Base-by-base conservation (phyloP, 2,797 vertebrate genomes). In the Erithacus rubecula region DNA sequence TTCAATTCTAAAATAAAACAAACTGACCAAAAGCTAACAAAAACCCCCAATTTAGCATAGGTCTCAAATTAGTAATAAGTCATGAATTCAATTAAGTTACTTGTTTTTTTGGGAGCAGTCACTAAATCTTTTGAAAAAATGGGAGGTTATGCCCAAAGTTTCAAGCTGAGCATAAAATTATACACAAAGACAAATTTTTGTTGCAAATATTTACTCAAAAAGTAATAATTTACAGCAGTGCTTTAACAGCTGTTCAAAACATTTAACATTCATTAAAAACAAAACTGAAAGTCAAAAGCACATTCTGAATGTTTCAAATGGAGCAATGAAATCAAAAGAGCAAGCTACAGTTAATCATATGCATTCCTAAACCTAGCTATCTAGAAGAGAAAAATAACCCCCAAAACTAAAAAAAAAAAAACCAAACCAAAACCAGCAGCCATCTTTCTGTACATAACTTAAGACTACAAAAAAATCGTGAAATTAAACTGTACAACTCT, bases 121-220 rank as follows among this genome's bases (percentile, higher is more conserved):
- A 71, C 32, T 37, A 53, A 58, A 46, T 29, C 7, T 56, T 62
- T 67, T 30, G 10, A 0, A 60, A 63, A 60, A 27, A 29, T 1
- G 30, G 51, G 22, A 65, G 19, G 34, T 17, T 60, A 80, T 13
- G 32, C 19, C 65, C 44, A n/a, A 96, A 87, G 32, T 90, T 85
- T 64, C 37, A 95, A 95, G 43, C 56, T 93, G 58, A 96, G 95
- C 93, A 97, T 75, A 94, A 96, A 97, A 97, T 97, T 94, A 97
- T 90, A 78, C 88, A 95, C 91, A 69, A 94, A 96, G 90, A 96
- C 96, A 96, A 83, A 51, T 70, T 97, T 98, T 98, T 98, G 97
- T 98, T 98, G 97, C 93, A 98, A 98, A 98, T 97, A 98, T 98
- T 98, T 98, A 98, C 97, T 98, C 92, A 97, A 98, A 98, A 98